These are phyloP conservation scores for Ophion costatus DNA, from an alignment of 2,888 invertebrate genomes.

Conservation along the genomic window DNA sequence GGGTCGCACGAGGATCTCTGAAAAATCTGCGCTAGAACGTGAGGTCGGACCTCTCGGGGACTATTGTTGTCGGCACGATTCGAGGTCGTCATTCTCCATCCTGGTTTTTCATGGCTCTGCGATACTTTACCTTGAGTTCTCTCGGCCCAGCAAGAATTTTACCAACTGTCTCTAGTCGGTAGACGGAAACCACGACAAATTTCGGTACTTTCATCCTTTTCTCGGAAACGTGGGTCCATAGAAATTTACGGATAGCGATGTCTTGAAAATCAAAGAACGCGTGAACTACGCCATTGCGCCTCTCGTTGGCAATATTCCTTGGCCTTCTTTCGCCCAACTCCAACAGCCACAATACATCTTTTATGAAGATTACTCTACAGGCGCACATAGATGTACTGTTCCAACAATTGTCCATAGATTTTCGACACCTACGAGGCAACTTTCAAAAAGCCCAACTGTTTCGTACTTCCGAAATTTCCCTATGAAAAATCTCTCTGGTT, in stretches of 20 bases:
- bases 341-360: too few species aligned
- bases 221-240: too few species aligned
- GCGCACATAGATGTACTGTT: too few species aligned
- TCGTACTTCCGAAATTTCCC: not conserved
- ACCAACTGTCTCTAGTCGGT: not conserved
- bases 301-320: not conserved
- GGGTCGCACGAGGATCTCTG: slow-evolving; percentile 59
- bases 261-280: not conserved
- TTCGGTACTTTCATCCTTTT: not conserved
- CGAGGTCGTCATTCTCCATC: slow-evolving; percentile 38
- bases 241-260: not conserved
- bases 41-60: slow-evolving; percentile 44
- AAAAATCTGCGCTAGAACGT: slow-evolving; percentile 59
- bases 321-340: not conserved
- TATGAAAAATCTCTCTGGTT: not conserved
- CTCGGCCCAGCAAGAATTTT: not conserved
- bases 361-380: too few species aligned
- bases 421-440: not conserved
- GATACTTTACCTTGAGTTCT: not conserved
- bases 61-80: slow-evolving; percentile 62
- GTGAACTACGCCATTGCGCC: not conserved
- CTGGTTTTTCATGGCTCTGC: slow-evolving; percentile 16
- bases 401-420: too few species aligned
- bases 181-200: not conserved
- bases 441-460: not conserved